Conservation (phyloP, 30 jellyfish, hydroid and myxozoan genomes). For the Hydractinia echinata region DNA sequence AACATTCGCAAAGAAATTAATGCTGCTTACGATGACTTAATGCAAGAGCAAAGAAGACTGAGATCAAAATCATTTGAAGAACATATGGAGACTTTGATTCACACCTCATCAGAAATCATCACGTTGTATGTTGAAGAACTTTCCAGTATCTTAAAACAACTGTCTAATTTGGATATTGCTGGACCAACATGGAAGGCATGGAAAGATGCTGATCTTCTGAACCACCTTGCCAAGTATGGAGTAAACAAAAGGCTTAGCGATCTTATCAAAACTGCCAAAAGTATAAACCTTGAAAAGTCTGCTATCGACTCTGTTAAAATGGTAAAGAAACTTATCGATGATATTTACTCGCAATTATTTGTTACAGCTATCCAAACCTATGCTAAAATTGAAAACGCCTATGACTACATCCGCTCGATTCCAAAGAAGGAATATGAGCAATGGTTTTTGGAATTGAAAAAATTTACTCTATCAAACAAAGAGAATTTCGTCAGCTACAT, state of each 20-base stretch:
- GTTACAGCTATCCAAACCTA: background rate
- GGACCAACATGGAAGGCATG: slow-evolving; percentile 62
- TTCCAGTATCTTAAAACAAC: slow-evolving; percentile 40
- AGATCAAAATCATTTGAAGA: slow-evolving; percentile 47
- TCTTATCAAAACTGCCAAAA: slow-evolving; percentile 42
- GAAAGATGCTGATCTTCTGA: slow-evolving; percentile 59
- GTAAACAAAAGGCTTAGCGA: slow-evolving; percentile 39
- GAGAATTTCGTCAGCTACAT: slow-evolving; percentile 18
- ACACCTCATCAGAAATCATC: slow-evolving; percentile 24
- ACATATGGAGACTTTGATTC: slow-evolving; percentile 24
- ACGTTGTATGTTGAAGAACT: slow-evolving; percentile 40
- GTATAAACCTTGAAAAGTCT: slow-evolving; percentile 44
- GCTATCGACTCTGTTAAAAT: slow-evolving; percentile 12
- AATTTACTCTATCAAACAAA: slow-evolving; percentile 19
- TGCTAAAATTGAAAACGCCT: slow-evolving; percentile 15
- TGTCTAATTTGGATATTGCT: slow-evolving; percentile 57
- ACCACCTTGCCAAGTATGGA: slow-evolving; percentile 57
- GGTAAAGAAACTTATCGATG: background rate
- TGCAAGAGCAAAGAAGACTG: background rate
- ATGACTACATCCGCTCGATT: slow-evolving; percentile 45
- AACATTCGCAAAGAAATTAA: background rate
- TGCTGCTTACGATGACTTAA: background rate
- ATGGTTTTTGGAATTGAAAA: slow-evolving; percentile 53
- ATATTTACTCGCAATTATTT: background rate
- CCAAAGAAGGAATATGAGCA: slow-evolving; percentile 77